These are phyloP conservation scores for Pinna nobilis DNA, from an alignment of 1,140 invertebrate genomes.

Conservation along the genomic window DNA sequence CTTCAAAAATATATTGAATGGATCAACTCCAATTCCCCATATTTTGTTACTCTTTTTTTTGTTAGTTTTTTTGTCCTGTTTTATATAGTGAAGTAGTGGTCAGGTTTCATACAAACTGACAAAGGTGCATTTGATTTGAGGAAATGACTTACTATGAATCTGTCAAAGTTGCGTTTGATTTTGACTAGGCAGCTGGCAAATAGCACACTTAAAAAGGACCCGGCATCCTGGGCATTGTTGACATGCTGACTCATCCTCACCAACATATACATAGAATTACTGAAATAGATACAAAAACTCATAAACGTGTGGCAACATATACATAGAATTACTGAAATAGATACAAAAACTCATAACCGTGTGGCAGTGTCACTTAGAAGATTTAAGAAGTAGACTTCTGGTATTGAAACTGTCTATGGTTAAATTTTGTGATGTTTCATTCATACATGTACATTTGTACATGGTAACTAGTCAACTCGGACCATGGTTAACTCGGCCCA, in stretches of 20 bases:
- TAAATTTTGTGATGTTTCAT: too few species aligned
- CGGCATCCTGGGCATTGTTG: constrained; percentile 91
- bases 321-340: background rate
- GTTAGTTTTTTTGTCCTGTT: too few species aligned
- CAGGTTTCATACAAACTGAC: too few species aligned
- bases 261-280: constrained; percentile 93
- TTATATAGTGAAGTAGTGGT: too few species aligned
- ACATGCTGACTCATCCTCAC: constrained; percentile 93
- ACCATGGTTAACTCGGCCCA: too few species aligned
- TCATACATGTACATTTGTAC: too few species aligned
- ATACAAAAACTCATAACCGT: background rate
- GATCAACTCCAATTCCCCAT: too few species aligned
- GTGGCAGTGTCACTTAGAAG: background rate
- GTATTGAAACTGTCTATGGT: too few species aligned
- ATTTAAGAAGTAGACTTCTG: background rate
- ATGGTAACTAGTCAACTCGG: too few species aligned
- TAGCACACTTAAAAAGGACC: constrained; percentile 92
- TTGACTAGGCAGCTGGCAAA: constrained; percentile 92
- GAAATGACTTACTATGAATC: constrained; percentile 85
- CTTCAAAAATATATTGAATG: too few species aligned
- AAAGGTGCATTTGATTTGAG: background rate
- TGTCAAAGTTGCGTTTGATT: constrained; percentile 96
- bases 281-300: constrained; percentile 73
- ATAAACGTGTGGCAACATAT: background rate
- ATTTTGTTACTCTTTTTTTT: too few species aligned